These are phyloP conservation scores for Portevinia maculata DNA, from an alignment of 2,888 invertebrate species.

Conservation along the genomic window DNA sequence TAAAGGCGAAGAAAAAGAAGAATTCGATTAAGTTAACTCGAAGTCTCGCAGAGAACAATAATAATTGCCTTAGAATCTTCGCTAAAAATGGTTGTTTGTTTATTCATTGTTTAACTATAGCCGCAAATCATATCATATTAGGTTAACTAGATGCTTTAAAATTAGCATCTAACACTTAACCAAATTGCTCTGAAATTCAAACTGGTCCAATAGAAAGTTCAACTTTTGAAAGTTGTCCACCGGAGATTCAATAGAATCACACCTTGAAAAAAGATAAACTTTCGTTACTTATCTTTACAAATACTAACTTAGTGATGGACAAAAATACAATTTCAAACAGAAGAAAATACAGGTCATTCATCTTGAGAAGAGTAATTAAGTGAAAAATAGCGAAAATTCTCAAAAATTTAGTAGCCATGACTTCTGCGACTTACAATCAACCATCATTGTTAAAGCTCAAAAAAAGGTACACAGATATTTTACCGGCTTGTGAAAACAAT, in stretches of 20 bases:
- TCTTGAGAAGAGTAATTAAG: conserved; percentile 1
- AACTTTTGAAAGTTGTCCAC: neutral
- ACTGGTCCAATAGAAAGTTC: conserved; percentile 9
- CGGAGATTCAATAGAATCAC: conserved; percentile 1
- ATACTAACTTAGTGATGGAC: neutral
- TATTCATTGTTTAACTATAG: no score
- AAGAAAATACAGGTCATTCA: neutral
- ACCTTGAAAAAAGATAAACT: neutral
- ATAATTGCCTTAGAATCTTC: no score
- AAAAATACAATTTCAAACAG: neutral
- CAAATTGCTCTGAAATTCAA: neutral
- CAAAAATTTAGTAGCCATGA: neutral
- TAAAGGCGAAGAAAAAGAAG: no score
- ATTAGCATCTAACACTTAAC: neutral
- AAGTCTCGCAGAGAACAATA: no score
- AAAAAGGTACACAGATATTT: no score
- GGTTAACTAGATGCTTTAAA: no score
- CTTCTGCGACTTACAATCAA: neutral
- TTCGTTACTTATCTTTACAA: conserved; percentile 3
- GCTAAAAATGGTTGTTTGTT: no score
- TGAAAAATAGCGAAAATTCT: no score
- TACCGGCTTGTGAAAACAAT: no score
- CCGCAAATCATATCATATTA: no score
- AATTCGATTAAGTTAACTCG: no score
- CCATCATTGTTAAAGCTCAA: no score